Base-by-base conservation (phyloP, 2,113 vertebrate species). In the Bubo scandiacus region DNA sequence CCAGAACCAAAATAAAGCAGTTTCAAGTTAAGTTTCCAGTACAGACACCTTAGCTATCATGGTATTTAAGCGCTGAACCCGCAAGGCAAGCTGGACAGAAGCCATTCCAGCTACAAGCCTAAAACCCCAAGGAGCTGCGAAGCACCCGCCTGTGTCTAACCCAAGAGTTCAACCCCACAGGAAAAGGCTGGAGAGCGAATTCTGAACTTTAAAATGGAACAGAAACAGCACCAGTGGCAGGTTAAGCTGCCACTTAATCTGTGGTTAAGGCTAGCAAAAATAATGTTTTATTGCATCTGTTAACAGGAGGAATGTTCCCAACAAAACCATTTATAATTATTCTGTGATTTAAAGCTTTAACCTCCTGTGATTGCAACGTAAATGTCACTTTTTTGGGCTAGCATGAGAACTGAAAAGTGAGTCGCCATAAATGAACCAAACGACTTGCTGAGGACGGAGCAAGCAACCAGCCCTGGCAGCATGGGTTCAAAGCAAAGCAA, bases 11-110 rank as follows among this genome's bases (percentile, higher is more conserved):
- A 47, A 57, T 0, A 8, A 84, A 63, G 0, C 12, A 3, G 12
- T 4, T 55, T 36, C 22, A 11, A 30, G 32, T 20, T 23, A 11
- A 12, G 55, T 42, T 82, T 38, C 52, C 42, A 42, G 34, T 17
- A 21, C 73, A 26, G 55, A 11, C 38, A 45, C 42, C 45, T 55
- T 0, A 12, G 51, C 2, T 2, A 32, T 11, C n/a, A 1, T 0
- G 32, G 20, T 42, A 51, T 12, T 57, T 6, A 19, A 95, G 59
- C 52, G 52, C 62, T 26, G 19, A 73, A 45, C 6, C 74, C 49
- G 40, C 92, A 36, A 68, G 84, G 91, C 15, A 12, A 91, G 83
- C 70, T 79, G 34, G 34, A 5, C 27, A 6, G 38, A 5, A 59
- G 55, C 66, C 81, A 68, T 49, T 81, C 34, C 78, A 88, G 80